Conservation (phyloP, 2,888 invertebrate genomes). For the Chelonus formosanus region DNA sequence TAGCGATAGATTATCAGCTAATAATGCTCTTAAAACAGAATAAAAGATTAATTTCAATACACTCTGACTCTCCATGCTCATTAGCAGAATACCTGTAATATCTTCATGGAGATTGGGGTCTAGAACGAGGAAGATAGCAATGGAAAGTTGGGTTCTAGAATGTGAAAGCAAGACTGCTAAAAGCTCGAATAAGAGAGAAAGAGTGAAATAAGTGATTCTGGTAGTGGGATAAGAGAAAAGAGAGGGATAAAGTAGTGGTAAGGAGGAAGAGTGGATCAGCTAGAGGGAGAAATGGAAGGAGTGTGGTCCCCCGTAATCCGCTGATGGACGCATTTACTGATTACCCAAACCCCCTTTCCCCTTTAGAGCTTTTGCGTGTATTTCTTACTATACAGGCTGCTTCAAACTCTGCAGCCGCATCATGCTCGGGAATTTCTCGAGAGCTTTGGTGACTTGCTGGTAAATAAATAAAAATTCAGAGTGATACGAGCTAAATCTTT, state of each 20-base stretch:
- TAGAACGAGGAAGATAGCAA: too few relatives aligned
- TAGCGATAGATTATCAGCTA: too few relatives aligned
- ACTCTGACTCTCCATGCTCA: too few relatives aligned
- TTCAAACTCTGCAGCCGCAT: conserved; percentile 45
- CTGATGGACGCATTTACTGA: conserved; percentile 62
- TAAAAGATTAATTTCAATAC: too few relatives aligned
- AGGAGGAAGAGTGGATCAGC: conserved; percentile 41
- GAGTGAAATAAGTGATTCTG: conserved; percentile 2
- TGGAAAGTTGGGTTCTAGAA: too few relatives aligned
- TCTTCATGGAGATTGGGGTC: too few relatives aligned
- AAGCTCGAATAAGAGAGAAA: not conserved
- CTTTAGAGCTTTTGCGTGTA: conserved; percentile 53
- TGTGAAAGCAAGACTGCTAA: not conserved
- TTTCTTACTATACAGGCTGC: conserved; percentile 51
- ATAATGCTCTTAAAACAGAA: too few relatives aligned
- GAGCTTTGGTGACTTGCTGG: conserved; percentile 10
- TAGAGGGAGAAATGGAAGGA: conserved; percentile 42
- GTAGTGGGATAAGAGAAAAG: conserved; percentile 7
- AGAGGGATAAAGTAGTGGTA: conserved; percentile 25
- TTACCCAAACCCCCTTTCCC: conserved; percentile 54
- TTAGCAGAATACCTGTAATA: too few relatives aligned
- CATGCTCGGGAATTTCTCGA: conserved; percentile 19
- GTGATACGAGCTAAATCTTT: conserved; percentile 6
- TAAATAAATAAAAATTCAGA: conserved; percentile 24
- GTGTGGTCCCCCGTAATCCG: conserved; percentile 57